phyloP scores from a whole-genome alignment of 2,113 vertebrate genomes.

The human (Homo sapiens) region DNA sequence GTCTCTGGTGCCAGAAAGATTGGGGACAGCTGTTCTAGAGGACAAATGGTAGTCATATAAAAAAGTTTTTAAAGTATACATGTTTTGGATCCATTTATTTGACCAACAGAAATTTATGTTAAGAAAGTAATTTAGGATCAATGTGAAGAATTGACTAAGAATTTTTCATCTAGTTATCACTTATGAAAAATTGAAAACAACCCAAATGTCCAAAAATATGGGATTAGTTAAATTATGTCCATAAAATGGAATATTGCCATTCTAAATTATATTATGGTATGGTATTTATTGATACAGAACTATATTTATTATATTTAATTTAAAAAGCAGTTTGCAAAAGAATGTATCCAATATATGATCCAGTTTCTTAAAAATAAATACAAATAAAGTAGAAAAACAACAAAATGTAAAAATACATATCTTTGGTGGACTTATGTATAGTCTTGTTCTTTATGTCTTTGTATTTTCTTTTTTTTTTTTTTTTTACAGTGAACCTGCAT shows the following conservation, averaged over 20 bases:
- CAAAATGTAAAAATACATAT: neutral
- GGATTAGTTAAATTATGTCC: conserved; percentile 10
- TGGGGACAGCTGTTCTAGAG: neutral
- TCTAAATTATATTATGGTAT: neutral
- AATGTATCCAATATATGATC: neutral
- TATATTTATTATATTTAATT: conserved; percentile 14
- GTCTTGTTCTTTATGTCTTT: neutral
- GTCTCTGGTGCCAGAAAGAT: no score
- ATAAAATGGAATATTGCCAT: neutral
- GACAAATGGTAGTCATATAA: neutral
- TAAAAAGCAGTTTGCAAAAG: conserved; percentile 27
- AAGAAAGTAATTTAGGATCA: neutral
- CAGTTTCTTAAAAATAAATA: neutral
- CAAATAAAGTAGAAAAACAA: neutral
- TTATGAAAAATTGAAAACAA: conserved; percentile 25
- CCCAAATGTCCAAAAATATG: neutral
- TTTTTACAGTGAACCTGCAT: neutral
- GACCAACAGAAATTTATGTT: conserved; percentile 13
- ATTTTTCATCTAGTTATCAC: conserved; percentile 2
- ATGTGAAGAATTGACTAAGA: neutral
- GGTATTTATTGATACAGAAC: neutral
- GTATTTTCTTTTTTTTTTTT: neutral
- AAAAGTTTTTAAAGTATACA: neutral
- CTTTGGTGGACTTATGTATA: neutral
- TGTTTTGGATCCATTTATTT: neutral